phyloP scores from a whole-genome alignment of 2,113 vertebrate genomes.

The Podarcis muralis region DNA sequence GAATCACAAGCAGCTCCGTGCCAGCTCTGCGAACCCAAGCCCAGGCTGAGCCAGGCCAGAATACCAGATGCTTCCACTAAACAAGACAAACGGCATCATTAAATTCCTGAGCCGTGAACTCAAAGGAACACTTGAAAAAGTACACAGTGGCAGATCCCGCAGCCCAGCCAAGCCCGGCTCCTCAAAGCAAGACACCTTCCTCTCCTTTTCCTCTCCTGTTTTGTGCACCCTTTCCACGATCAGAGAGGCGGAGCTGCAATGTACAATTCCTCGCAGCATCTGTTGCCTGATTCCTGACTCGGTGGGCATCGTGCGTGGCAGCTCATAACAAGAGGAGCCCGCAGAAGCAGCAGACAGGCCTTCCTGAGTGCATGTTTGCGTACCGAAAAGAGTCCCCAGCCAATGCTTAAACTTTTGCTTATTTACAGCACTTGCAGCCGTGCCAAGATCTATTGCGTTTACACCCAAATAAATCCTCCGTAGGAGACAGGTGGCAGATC shows the following conservation, averaged over 20 bases:
- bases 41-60: conserved; percentile 26
- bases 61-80: conserved; percentile 57
- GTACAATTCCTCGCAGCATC: conserved; percentile 23
- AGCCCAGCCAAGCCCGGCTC: conserved; percentile 44
- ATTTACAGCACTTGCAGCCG: conserved; percentile 62
- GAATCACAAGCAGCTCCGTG: background rate
- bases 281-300: conserved; percentile 26
- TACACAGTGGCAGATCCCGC: conserved; percentile 12
- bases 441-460: conserved; percentile 71
- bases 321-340: background rate
- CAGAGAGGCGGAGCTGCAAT: conserved; percentile 44
- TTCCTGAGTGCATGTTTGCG: background rate
- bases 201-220: conserved; percentile 22
- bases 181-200: background rate
- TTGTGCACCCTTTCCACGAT: conserved; percentile 8
- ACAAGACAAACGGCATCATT: conserved; percentile 61
- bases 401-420: conserved; percentile 64
- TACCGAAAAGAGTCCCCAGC: background rate
- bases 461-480: conserved; percentile 68
- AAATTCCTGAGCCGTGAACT: conserved; percentile 61
- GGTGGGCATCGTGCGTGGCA: background rate
- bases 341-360: conserved; percentile 36
- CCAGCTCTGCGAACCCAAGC: conserved; percentile 18
- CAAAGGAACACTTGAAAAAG: conserved; percentile 62
- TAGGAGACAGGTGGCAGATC: conserved; percentile 71